These are phyloP conservation scores for Rutpela maculata DNA, from an alignment of 2,888 invertebrate genomes.

Conservation along the genomic window DNA sequence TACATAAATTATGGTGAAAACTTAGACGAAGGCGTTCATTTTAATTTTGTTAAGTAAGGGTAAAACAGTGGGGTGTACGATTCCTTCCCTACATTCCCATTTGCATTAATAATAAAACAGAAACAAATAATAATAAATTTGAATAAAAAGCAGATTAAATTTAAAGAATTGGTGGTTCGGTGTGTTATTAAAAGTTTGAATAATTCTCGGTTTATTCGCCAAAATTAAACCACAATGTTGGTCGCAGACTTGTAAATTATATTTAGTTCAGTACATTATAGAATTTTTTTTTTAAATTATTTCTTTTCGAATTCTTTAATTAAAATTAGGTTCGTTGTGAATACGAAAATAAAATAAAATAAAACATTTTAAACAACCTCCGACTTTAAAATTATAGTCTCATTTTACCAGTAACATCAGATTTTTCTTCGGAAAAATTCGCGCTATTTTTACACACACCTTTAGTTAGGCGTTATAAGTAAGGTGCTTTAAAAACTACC, in stretches of 20 bases:
- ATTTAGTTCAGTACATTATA: background rate
- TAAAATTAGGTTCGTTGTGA: no score
- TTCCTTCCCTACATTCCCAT: slow-evolving; percentile 44
- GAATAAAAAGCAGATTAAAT: slow-evolving; percentile 34
- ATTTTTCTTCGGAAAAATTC: no score
- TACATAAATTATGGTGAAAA: slow-evolving; percentile 59
- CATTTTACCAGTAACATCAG: no score
- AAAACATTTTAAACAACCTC: no score
- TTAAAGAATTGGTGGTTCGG: slow-evolving; percentile 7
- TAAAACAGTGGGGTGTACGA: slow-evolving; percentile 34
- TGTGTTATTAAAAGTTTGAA: slow-evolving; percentile 2
- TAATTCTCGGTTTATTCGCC: background rate
- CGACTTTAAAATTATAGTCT: no score
- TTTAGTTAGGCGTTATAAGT: no score
- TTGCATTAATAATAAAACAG: slow-evolving; percentile 51
- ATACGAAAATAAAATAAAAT: no score
- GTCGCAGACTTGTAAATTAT: background rate
- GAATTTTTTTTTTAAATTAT: background rate
- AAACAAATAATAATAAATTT: slow-evolving; percentile 45
- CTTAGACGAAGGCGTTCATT: slow-evolving; percentile 54
- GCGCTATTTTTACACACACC: no score
- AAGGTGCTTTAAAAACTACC: no score
- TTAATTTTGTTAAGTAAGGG: slow-evolving; percentile 42
- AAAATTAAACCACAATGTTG: slow-evolving; percentile 2
- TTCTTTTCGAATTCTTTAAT: background rate